Conservation (phyloP, 2,113 vertebrate species). For the Dasypus novemcinctus region DNA sequence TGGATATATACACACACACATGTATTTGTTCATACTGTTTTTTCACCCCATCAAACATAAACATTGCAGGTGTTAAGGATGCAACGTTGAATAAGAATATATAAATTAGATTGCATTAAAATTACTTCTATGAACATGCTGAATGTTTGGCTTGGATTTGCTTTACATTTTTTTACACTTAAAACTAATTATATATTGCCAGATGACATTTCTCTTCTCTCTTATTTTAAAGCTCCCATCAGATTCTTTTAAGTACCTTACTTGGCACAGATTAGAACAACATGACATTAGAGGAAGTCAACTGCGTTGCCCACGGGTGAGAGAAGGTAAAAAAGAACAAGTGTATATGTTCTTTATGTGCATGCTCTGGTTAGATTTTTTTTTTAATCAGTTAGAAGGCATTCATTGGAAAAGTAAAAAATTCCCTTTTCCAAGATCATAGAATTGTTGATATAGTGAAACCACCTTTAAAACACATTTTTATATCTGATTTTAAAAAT, state of each 20-base stretch:
- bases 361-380: neutral
- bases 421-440: neutral
- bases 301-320: slow-evolving; percentile 92
- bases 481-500: neutral
- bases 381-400: neutral
- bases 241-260: slow-evolving; percentile 88
- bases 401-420: neutral
- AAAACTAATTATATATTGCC: neutral
- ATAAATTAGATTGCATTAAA: neutral
- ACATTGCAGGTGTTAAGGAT: neutral
- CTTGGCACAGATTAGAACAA: slow-evolving; percentile 90
- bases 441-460: neutral
- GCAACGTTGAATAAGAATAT: neutral
- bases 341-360: neutral
- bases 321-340: slow-evolving; percentile 87
- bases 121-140: neutral
- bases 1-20: neutral
- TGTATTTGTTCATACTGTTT: neutral
- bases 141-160: neutral
- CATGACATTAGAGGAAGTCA: slow-evolving; percentile 90
- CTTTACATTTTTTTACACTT: neutral
- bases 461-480: neutral
- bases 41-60: neutral
- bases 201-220: slow-evolving; percentile 36
- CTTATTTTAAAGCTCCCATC: slow-evolving; percentile 89